Base-by-base conservation (phyloP, 2,113 vertebrate species). In the Neopipo cinnamomea region DNA sequence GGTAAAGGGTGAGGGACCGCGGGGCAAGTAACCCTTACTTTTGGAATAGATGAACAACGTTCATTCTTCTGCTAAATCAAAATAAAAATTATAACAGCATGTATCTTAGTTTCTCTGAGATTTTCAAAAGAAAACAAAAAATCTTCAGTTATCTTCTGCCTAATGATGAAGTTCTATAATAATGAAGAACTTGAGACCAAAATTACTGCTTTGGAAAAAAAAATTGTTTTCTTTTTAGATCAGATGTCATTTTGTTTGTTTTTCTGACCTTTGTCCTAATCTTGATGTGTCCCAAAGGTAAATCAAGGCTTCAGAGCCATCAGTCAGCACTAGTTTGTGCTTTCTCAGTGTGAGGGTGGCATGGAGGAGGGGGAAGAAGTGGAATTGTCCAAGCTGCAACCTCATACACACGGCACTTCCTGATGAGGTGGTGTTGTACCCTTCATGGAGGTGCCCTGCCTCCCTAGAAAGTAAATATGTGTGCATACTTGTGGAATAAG, bases 1-100 rank as follows among this genome's bases (percentile, higher is more conserved):
- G 23, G 8, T 47, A 19, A n/a, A 27, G 9, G 17, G 13, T 5
- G 9, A 6, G 1, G 8, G 42, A 4, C 4, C 0, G 4, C 16
- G 12, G 12, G 4, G 3, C 7, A 61, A 41, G 19, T 50, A 66
- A 31, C 46, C 16, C 19, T 66, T 65, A 22, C 39, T 75, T 35
- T 66, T 56, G 35, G 9, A 80, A 22, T 16, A 71, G 25, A 37
- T 79, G 24, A 65, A 68, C 1, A 1, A 6, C 31, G 28, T 78
- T 86, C 11, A 10, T 77, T 93, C 37, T 61, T 58, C 33, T 50
- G 25, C 50, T 74, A 50, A 68, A 56, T 74, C 10, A 46, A 86
- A 93, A 73, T 63, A 73, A 80, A 90, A 58, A 73, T 37, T 0
- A 0, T 41, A 33, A 41, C 11, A 49, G 12, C 21, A 85, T 24